A percentile compares a stretch with the other conserved stretches of the same genome.
These are phyloP conservation scores for Theretra japonica DNA, from an alignment of 2,888 invertebrate genomes.

Conservation along the genomic window DNA sequence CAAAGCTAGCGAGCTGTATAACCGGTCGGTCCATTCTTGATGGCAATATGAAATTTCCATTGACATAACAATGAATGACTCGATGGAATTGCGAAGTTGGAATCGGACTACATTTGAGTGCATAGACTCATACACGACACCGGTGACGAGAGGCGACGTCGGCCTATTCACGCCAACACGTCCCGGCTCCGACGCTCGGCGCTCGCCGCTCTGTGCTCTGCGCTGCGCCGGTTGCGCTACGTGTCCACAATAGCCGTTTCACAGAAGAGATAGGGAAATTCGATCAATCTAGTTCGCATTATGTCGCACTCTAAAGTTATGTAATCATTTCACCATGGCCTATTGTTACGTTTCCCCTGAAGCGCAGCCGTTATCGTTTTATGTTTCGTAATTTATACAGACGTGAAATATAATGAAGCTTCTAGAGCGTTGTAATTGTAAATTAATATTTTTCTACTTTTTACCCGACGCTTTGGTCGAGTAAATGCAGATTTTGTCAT, in stretches of 20 bases:
- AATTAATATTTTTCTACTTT: too few species aligned
- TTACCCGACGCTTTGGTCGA: too few species aligned
- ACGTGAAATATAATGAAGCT: background rate
- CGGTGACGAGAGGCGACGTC: slow-evolving; percentile 48
- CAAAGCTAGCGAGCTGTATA: background rate
- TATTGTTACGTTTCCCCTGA: slow-evolving; percentile 48
- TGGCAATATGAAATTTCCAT: slow-evolving; percentile 37
- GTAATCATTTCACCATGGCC: slow-evolving; percentile 42
- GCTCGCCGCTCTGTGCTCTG: background rate
- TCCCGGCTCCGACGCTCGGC: slow-evolving; percentile 42
- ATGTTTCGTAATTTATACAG: background rate
- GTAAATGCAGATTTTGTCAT: too few species aligned
- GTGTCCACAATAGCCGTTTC: slow-evolving; percentile 69
- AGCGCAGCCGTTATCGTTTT: background rate
- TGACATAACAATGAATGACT: slow-evolving; percentile 39
- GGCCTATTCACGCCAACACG: slow-evolving; percentile 69
- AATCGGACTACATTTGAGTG: slow-evolving; percentile 60
- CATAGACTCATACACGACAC: slow-evolving; percentile 53
- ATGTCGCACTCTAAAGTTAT: slow-evolving; percentile 38
- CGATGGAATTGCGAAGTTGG: slow-evolving; percentile 60
- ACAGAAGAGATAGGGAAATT: slow-evolving; percentile 60
- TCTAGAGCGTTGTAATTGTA: background rate
- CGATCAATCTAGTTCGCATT: slow-evolving; percentile 63
- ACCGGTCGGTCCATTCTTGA: background rate
- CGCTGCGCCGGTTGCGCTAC: slow-evolving; percentile 50